Evolutionary conservation across 2,888 invertebrate species (phyloP), one percentile per base, ranked within the genome.

Genomic region (Fragum fragum): DNA sequence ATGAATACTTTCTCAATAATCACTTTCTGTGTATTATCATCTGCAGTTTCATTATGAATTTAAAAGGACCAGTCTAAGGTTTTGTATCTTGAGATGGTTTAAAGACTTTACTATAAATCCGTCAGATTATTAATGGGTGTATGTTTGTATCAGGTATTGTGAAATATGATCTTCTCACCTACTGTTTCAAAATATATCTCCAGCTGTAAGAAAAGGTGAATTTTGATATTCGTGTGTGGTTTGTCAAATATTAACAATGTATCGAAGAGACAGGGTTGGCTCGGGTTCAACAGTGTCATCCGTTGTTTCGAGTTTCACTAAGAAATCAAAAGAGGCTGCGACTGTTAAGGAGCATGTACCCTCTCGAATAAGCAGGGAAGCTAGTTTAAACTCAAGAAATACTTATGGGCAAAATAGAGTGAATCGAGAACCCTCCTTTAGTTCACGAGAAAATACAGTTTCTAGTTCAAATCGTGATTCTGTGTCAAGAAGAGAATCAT

Each of bases 241-340:
- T 7, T 16, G 18, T 66, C 21, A 66, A 42, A n/a, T 26, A 66
- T 39, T 14, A 66, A 78, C 21, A 39, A 83, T 83, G 83, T 63
- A 73, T 79, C 66, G 84, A 32, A 66, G 73, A 28, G 84, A 84
- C 69, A 72, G 84, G 5, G 73, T 80, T 32, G 42, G 69, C 32
- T 85, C 85, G 1, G 85, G 85, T 47, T 78, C 82, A 14, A 70
- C 76, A 5, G 85, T 85, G 52, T 85, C 85, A 9, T 82, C 82
- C 18, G 85, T 85, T 42, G 80, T 85, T 18, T 85, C 85, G 18
- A 85, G 82, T 59, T 85, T 85, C 42, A 71, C 85, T 6, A 75
- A 78, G 47, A 82, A 85, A 57, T 82, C 85, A 16, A 63, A 73
- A 21, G 85, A 85, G 29, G 74, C 83, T 1, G 74, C 63, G 16